Conservation (phyloP, 2,797 vertebrate species). For the Darevskia mixta region DNA sequence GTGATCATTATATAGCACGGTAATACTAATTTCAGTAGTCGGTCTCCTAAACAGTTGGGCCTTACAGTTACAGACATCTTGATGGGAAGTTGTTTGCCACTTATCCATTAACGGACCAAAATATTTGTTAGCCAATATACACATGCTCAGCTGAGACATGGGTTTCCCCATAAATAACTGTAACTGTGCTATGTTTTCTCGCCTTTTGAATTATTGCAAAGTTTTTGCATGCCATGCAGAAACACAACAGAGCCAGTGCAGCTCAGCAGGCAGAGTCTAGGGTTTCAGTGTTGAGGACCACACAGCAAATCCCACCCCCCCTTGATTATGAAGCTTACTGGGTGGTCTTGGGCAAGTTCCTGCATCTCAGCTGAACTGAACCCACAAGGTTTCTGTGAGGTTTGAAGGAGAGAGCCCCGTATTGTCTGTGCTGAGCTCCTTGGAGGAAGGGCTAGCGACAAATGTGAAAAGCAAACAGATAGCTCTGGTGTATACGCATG, state of each 20-base stretch:
- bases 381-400: not conserved
- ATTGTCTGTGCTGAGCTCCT: not conserved
- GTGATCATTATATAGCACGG: not conserved
- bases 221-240: conserved; percentile 26
- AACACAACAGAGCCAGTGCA: not conserved
- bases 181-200: conserved; percentile 21
- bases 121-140: conserved; percentile 53
- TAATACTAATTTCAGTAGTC: not conserved
- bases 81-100: not conserved
- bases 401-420: not conserved
- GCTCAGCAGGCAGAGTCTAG: not conserved
- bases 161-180: conserved; percentile 57
- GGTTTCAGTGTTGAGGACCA: conserved; percentile 3
- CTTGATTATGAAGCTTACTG: not conserved
- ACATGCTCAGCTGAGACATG: conserved; percentile 14
- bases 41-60: not conserved
- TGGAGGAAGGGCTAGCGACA: not conserved
- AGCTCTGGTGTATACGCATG: not conserved
- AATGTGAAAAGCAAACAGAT: not conserved
- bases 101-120: conserved; percentile 13
- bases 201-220: conserved; percentile 46
- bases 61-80: not conserved
- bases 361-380: not conserved
- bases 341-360: conserved; percentile 6
- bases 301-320: not conserved